Percentiles rank a stretch among this genome's conserved stretches.
Conservation (phyloP, 2,113 vertebrate genomes). For the Anguilla japonica region DNA sequence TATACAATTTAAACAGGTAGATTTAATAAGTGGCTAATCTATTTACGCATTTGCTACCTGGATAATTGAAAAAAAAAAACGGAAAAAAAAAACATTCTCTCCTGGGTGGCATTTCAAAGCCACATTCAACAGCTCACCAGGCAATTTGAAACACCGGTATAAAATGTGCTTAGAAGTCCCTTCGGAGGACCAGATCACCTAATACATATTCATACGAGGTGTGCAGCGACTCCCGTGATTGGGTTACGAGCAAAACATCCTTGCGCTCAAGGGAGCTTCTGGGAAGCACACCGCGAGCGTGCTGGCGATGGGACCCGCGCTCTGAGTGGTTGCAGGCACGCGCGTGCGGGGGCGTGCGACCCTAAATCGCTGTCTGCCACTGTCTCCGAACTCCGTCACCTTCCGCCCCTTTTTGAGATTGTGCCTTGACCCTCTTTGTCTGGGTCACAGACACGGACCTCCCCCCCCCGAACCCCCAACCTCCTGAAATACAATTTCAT, state of each 20-base stretch:
- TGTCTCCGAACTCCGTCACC: neutral
- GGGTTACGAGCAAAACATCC: neutral
- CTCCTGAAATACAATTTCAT: neutral
- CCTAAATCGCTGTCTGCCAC: neutral
- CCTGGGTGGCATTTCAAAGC: neutral
- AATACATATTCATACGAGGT: neutral
- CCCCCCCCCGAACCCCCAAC: neutral
- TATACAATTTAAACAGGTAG: neutral
- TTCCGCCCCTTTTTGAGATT: neutral
- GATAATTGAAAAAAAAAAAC: conserved; percentile 17
- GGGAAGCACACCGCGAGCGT: neutral
- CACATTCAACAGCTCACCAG: neutral
- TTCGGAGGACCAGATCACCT: neutral
- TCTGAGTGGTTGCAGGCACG: neutral
- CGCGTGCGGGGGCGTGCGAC: neutral
- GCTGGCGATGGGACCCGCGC: neutral
- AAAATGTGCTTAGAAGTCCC: neutral
- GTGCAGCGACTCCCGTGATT: neutral
- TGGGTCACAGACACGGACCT: too few relatives aligned
- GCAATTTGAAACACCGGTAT: neutral
- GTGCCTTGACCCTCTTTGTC: neutral
- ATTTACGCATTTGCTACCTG: neutral
- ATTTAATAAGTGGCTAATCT: neutral
- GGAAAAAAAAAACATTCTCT: neutral
- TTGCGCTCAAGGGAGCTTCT: neutral